Percentiles rank a stretch among this genome's conserved stretches.
Evolutionary conservation across 2,888 invertebrate genomes (phyloP).

Genomic region (Apodemia mormo): DNA sequence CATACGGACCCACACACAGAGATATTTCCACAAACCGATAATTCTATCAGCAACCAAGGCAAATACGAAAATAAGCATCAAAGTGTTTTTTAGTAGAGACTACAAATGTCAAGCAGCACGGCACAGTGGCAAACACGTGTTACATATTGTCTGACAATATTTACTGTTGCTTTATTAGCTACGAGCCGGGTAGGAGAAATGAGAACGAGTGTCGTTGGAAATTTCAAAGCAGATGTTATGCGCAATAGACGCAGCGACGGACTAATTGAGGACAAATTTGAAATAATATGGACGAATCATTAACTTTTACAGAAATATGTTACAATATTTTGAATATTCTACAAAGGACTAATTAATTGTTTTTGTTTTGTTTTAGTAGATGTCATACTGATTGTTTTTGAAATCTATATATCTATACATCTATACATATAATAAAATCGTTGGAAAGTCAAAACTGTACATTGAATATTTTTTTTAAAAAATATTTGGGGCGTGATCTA

Average conservation of each 20-base stretch:
- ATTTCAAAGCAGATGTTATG: constrained; percentile 60
- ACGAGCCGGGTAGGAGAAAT: constrained; percentile 52
- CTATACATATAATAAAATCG: too few relatives aligned
- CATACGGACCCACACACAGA: constrained; percentile 67
- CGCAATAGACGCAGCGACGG: constrained; percentile 46
- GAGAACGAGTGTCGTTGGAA: constrained; percentile 59
- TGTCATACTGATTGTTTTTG: too few relatives aligned
- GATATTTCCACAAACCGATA: constrained; percentile 77
- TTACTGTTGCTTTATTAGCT: constrained; percentile 74
- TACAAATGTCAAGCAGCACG: constrained; percentile 72
- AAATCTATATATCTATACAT: too few relatives aligned
- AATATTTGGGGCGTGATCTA: too few relatives aligned
- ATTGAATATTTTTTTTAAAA: too few relatives aligned
- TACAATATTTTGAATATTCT: background rate
- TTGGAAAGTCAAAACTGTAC: too few relatives aligned
- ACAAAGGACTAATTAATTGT: background rate
- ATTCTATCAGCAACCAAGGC: constrained; percentile 71
- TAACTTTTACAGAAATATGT: constrained; percentile 19
- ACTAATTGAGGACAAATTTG: constrained; percentile 56
- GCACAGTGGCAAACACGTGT: constrained; percentile 75
- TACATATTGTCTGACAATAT: constrained; percentile 79
- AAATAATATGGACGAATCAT: constrained; percentile 38
- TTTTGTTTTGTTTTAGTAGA: too few relatives aligned
- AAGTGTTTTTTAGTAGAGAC: constrained; percentile 75
- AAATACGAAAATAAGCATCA: constrained; percentile 80